Conservation (phyloP, 1,140 invertebrate species). For the Pachypsylla venusta region DNA sequence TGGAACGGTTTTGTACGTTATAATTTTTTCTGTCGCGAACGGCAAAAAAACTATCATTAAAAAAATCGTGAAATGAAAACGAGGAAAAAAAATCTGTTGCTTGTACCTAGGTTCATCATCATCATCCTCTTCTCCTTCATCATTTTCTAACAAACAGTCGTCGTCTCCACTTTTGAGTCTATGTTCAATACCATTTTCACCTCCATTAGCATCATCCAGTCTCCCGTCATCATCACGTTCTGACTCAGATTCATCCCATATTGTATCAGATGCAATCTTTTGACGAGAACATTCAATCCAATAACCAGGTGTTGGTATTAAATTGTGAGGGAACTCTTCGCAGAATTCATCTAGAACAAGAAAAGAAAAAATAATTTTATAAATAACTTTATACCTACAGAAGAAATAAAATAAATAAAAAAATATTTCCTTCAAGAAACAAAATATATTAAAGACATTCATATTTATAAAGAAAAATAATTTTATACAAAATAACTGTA, state of each 20-base stretch:
- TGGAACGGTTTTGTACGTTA: too few relatives aligned
- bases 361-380: too few relatives aligned
- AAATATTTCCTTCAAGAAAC: too few relatives aligned
- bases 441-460: too few relatives aligned
- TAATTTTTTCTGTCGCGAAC: too few relatives aligned
- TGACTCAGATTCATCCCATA: slow-evolving; percentile 75
- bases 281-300: slow-evolving; percentile 89
- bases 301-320: slow-evolving; percentile 79
- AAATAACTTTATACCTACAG: too few relatives aligned
- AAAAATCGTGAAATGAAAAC: too few relatives aligned
- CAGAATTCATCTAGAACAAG: slow-evolving; percentile 70
- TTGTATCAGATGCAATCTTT: slow-evolving; percentile 64
- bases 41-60: too few relatives aligned
- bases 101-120: slow-evolving; percentile 11
- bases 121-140: slow-evolving; percentile 25
- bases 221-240: slow-evolving; percentile 50
- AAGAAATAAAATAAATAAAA: too few relatives aligned
- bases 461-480: too few relatives aligned
- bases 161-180: slow-evolving; percentile 14
- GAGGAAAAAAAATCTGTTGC: too few relatives aligned
- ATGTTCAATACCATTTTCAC: slow-evolving; percentile 14
- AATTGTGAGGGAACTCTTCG: slow-evolving; percentile 77
- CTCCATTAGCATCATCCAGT: slow-evolving; percentile 18
- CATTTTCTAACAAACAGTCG: slow-evolving; percentile 21
- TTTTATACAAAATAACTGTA: too few relatives aligned